These are phyloP conservation scores for Ceratina japonica DNA, from an alignment of 1,140 invertebrate species.

Conservation along the genomic window DNA sequence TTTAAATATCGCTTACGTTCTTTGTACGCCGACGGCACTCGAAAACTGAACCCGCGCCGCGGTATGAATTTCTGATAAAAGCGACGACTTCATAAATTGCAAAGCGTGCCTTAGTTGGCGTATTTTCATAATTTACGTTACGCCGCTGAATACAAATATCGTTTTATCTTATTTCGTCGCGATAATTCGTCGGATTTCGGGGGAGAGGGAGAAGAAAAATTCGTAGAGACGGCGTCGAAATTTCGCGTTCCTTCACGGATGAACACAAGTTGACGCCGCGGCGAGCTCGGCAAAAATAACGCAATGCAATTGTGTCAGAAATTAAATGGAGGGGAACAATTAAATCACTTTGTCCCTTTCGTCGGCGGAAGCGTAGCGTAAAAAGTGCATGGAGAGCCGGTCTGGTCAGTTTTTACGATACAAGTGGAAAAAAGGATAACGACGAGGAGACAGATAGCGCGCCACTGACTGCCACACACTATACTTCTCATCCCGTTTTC, in stretches of 20 bases:
- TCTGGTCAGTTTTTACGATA: conserved; percentile 44
- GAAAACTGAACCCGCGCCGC: too few relatives aligned
- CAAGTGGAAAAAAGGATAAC: conserved; percentile 47
- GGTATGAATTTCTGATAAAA: too few relatives aligned
- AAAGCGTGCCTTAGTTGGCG: too few relatives aligned
- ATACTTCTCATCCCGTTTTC: conserved; percentile 13
- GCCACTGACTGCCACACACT: conserved; percentile 10
- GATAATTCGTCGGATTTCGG: too few relatives aligned
- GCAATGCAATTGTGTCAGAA: conserved; percentile 10
- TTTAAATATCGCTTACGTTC: not conserved
- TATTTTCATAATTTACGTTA: too few relatives aligned
- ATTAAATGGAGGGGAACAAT: conserved; percentile 41
- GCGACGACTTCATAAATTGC: too few relatives aligned
- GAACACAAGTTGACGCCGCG: too few relatives aligned
- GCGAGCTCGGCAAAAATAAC: conserved; percentile 18
- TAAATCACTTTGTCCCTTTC: conserved; percentile 42
- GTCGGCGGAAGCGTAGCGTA: conserved; percentile 4
- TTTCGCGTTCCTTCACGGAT: too few relatives aligned
- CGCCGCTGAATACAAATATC: too few relatives aligned
- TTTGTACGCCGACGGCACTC: too few relatives aligned
- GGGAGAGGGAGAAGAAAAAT: not conserved
- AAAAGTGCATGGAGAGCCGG: conserved; percentile 22
- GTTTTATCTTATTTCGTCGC: too few relatives aligned
- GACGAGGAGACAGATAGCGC: conserved; percentile 31
- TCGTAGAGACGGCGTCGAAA: too few relatives aligned